Percentiles rank a stretch among this genome's conserved stretches.
Evolutionary conservation across 2,888 invertebrate genomes (phyloP).

Genomic region (Arge pagana): DNA sequence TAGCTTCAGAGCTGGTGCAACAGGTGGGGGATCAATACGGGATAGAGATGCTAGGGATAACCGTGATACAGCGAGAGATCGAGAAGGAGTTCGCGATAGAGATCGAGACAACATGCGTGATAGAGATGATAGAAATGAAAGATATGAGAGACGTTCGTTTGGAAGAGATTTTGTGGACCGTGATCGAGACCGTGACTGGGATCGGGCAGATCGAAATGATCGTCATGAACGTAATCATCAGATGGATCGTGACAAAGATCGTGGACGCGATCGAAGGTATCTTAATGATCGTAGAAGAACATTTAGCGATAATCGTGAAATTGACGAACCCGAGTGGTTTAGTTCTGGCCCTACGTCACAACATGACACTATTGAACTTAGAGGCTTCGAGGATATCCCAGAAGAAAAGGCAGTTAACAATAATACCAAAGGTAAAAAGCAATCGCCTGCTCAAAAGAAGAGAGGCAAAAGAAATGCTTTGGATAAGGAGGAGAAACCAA

Average conservation of each 20-base stretch:
- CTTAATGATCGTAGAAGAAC: conserved; percentile 63
- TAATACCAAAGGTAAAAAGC: conserved; percentile 51
- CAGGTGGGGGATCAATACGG: conserved; percentile 37
- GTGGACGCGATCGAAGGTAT: conserved; percentile 60
- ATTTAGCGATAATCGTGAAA: conserved; percentile 61
- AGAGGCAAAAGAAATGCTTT: conserved; percentile 55
- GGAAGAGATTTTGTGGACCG: conserved; percentile 62
- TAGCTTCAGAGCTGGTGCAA: conserved; percentile 46
- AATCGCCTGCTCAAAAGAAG: conserved; percentile 58
- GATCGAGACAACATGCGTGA: conserved; percentile 33
- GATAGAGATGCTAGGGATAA: conserved; percentile 44
- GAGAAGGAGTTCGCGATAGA: conserved; percentile 40
- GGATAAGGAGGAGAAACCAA: conserved; percentile 53
- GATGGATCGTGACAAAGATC: conserved; percentile 58
- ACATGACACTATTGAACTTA: conserved; percentile 88
- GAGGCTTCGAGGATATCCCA: conserved; percentile 83
- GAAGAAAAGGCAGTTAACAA: conserved; percentile 49
- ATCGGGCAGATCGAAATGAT: conserved; percentile 34
- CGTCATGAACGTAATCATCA: conserved; percentile 44
- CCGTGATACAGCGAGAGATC: conserved; percentile 42
- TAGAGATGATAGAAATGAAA: conserved; percentile 35
- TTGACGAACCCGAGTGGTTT: conserved; percentile 90
- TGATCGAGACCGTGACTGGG: conserved; percentile 49
- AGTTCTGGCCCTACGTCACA: conserved; percentile 89
- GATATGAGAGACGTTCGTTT: conserved; percentile 59